Base-by-base conservation (phyloP, 1,140 invertebrate species). In the Drosophila quadrilineata region DNA sequence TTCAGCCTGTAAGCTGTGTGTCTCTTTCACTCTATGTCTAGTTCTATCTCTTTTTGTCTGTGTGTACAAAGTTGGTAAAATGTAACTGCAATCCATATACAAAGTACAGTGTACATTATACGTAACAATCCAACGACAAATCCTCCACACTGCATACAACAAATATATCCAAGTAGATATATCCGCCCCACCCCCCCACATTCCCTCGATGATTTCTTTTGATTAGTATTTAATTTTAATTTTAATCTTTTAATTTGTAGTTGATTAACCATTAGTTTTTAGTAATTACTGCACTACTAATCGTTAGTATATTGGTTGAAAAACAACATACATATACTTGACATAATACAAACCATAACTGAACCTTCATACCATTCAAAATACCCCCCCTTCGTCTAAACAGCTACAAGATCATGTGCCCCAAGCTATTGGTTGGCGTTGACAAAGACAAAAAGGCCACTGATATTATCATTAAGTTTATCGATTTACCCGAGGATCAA, bases 351-450 rank as follows among this genome's bases (percentile, higher is more conserved):
- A 70, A 74, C 21, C 36, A 69, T 73, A 64, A 73, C 22, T 59
- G 59, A 21, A 41, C 38, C n/a, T n/a, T n/a, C n/a, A n/a, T 29
- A 59, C 57, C 68, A 53, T 60, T 60, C 10, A 65, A 64, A 70
- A 38, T 57, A 63, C 57, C 52, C 21, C 36, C 22, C 6, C 21
- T 56, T 49, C 59, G n/a, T n/a, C 73, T 66, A 87, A 65, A 75
- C 94, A 96, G 95, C 95, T 96, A 96, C 94, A 96, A 96, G 95
- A 96, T 96, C 94, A 95, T 96, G 94, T 95, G 95, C 92, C 94
- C 95, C 90, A 92, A 89, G 66, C 92, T 93, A 91, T 92, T 90
- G 90, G 95, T 89, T 94, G 93, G 93, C 94, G 95, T 87, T 71
- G 94, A 93, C 88, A 92, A 94, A 75, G 92, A 95, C 69, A 93